Base-by-base conservation (phyloP, 1,140 invertebrate genomes). In the Caerostris extrusa region DNA sequence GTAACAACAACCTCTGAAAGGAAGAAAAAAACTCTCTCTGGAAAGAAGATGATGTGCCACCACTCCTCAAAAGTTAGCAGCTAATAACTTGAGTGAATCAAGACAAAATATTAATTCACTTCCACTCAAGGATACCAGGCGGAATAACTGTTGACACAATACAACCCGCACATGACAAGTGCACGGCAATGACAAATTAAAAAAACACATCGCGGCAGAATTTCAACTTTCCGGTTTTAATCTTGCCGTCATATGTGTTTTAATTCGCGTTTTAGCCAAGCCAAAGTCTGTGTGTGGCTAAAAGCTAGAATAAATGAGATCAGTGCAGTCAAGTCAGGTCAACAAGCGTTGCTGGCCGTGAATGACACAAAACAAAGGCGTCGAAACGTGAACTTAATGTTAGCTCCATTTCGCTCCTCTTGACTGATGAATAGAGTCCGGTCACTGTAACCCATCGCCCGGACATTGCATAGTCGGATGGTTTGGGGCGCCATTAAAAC, bases 391-490 rank as follows among this genome's bases (percentile, higher is more conserved):
- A 77, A 77, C 71, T 7, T 34, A 77, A 53, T 77, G 53, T 77
- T 50, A 77, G 71, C 34, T 77, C 71, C 50, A 77, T 77, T 77
- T 77, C 71, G 71, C 8, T 34, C 71, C 71, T 77, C 6, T 34
- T 77, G 71, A 77, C 71, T 77, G 53, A 77, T 77, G 71, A 77
- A 77, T 77, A 53, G 19, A 77, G 71, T 77, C 71, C 71, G 50
- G 71, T 3, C 34, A 34, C 34, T 34, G 34, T 34, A 34, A 34
- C 34, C 2, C 50, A 77, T 77, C 71, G 10, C 10, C 71, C 50
- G 34, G 71, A 77, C 34, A 50, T 3, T 77, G 7, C 34, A 8
- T 8, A 77, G 71, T 34, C 71, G 71, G 34, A 77, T 53, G 8
- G 71, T 7, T 77, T 5, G 34, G 34, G 71, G 71, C 71, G 17